Base-by-base conservation (phyloP, 2,113 vertebrate species). In the Xiphophorus maculatus region DNA sequence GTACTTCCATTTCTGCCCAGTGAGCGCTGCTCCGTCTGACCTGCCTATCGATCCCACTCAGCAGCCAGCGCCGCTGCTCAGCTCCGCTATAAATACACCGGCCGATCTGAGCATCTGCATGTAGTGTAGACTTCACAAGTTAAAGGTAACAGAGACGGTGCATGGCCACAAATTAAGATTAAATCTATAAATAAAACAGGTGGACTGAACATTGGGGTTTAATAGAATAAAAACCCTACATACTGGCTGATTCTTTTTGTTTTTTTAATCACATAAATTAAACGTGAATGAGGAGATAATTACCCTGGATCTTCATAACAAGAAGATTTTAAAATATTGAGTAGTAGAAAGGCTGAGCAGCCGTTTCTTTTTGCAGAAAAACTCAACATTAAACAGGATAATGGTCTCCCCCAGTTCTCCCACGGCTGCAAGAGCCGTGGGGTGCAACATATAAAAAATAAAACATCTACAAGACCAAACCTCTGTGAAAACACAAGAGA, bases 401-500 rank as follows among this genome's bases (percentile, higher is more conserved):
- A 74, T 30, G 44, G 65, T 13, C 3, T 8, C 29, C 40, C n/a
- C 14, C 6, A 7, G 17, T 15, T 51, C 63, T 51, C 40, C 54
- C 37, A 33, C 44, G 67, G n/a, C 33, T 63, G 37, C 72, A 80
- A 17, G n/a, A 79, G 69, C 64, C 25, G 58, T 25, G 25, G 64
- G 69, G 65, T 63, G 69, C 25, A 60, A 29, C 25, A 29, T 48
- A 5, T 82, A 11, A 35, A 37, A 11, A 35, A 35, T 10, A 2
- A 71, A 72, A 68, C 63, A 74, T 54, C 28, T 62, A 54, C 35
- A 73, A 61, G 58, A 76, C 87, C 89, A 80, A 84, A 82, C 85
- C 84, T 89, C 89, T 90, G 85, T 88, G 85, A 91, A 78, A 86
- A 83, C 22, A n/a, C 10, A 1, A 33, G 73, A 33, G 28, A 79